Percentiles rank a stretch among this genome's conserved stretches.
Evolutionary conservation across 2,113 vertebrate species (phyloP).

Genomic region (Tachycineta bicolor): DNA sequence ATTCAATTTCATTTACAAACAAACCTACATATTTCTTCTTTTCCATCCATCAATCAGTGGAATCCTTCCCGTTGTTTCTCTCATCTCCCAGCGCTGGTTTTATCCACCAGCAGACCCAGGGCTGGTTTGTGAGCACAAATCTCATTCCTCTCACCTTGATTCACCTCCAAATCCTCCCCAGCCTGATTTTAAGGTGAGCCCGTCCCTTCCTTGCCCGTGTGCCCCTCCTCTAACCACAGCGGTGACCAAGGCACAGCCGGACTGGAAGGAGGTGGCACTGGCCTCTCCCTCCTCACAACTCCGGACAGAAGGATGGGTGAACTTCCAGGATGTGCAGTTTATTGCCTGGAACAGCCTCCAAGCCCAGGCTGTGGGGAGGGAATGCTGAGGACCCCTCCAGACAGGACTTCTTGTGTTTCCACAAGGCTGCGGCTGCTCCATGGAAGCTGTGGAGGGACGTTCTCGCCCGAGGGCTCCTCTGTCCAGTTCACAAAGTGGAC

Average conservation of each 20-base stretch:
- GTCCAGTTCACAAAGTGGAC: neutral
- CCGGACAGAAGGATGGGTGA: accelerated
- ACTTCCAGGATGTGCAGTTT: neutral
- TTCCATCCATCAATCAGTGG: no score
- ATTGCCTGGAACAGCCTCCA: neutral
- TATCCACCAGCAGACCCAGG: no score
- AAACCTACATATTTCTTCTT: no score
- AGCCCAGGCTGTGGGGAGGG: neutral
- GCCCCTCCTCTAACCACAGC: neutral
- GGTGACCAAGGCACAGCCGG: accelerated
- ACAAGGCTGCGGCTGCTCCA: accelerated
- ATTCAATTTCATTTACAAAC: no score
- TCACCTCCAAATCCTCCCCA: neutral
- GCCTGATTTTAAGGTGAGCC: neutral
- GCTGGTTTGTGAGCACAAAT: no score
- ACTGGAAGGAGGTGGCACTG: neutral
- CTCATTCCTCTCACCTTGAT: no score
- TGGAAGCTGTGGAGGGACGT: neutral
- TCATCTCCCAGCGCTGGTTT: no score
- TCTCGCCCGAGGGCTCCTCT: neutral
- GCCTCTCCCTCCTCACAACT: neutral
- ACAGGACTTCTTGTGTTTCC: accelerated
- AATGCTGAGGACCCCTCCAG: neutral
- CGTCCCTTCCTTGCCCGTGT: accelerated
- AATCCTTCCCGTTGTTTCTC: no score